phyloP scores from a whole-genome alignment of 2,888 invertebrate species.

The Eupelmus urozonus region DNA sequence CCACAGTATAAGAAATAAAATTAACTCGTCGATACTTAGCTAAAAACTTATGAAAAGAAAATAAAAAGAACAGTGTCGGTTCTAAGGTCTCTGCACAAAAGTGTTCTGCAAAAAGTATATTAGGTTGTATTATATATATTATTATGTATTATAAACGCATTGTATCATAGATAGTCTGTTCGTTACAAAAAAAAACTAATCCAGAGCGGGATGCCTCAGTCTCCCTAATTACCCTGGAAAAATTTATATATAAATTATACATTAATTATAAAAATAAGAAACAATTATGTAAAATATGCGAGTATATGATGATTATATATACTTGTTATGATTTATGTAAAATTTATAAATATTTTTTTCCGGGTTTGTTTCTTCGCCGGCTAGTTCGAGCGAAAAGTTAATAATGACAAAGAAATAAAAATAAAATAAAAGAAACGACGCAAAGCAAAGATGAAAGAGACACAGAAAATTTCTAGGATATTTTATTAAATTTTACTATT shows the following conservation, averaged over 20 bases:
- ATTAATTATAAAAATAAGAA: background rate
- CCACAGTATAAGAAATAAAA: background rate
- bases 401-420: background rate
- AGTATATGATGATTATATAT: background rate
- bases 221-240: conserved; percentile 7
- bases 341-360: conserved; percentile 44
- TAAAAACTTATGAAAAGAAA: background rate
- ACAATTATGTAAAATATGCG: background rate
- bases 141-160: conserved; percentile 46
- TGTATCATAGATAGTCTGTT: conserved; percentile 54
- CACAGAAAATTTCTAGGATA: conserved; percentile 47
- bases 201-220: background rate
- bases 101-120: conserved; percentile 57
- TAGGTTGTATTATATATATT: conserved; percentile 49
- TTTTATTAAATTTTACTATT: conserved; percentile 55
- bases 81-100: conserved; percentile 54
- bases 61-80: conserved; percentile 28
- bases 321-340: no score
- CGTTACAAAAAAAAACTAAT: conserved; percentile 32
- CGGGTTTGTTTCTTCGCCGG: conserved; percentile 11
- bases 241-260: conserved; percentile 31
- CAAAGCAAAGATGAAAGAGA: conserved; percentile 30
- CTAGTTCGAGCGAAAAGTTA: conserved; percentile 19
- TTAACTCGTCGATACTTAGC: conserved; percentile 13
- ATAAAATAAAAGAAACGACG: conserved; percentile 10